Evolutionary conservation across 92 coral and sea anemone genomes (phyloP).

Genomic region (Porites cylindrica): DNA sequence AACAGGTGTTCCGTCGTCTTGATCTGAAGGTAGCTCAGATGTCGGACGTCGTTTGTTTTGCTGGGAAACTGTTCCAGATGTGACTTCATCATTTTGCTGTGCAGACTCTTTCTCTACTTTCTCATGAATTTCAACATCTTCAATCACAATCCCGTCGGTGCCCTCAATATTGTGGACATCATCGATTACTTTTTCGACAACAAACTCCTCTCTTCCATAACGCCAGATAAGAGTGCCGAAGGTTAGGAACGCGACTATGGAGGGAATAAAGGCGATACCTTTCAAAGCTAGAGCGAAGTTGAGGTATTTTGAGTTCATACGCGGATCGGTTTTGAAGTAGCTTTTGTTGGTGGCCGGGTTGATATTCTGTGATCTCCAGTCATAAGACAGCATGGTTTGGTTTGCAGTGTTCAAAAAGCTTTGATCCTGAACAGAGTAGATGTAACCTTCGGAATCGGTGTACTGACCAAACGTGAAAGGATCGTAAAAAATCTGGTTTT

Average conservation of each 20-base stretch:
- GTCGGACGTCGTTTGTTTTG: neutral
- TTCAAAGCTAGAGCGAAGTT: slow-evolving; percentile 79
- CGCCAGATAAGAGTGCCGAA: slow-evolving; percentile 93
- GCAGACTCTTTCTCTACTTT: neutral
- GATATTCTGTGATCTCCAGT: slow-evolving; percentile 80
- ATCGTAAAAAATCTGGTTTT: slow-evolving; percentile 94
- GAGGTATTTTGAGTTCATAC: slow-evolving; percentile 92
- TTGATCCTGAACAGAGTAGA: slow-evolving; percentile 74
- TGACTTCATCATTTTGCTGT: neutral
- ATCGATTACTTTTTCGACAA: slow-evolving; percentile 63
- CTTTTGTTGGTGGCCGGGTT: slow-evolving; percentile 76
- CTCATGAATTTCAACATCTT: slow-evolving; percentile 58
- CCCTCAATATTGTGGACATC: slow-evolving; percentile 81
- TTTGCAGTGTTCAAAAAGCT: slow-evolving; percentile 76
- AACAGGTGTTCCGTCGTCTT: slow-evolving; percentile 15
- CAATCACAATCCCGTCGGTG: slow-evolving; percentile 83
- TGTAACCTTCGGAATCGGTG: slow-evolving; percentile 76
- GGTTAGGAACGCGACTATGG: slow-evolving; percentile 77
- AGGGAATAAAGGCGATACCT: slow-evolving; percentile 92
- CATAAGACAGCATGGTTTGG: slow-evolving; percentile 81
- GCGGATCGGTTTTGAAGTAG: slow-evolving; percentile 71
- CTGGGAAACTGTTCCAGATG: neutral
- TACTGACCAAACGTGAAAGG: slow-evolving; percentile 96
- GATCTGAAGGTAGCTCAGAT: slow-evolving; percentile 19
- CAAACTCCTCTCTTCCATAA: slow-evolving; percentile 91